Percentiles rank a stretch among this genome's conserved stretches.
Conservation (phyloP, 2,113 vertebrate species). For the Dolichotis patagonum region DNA sequence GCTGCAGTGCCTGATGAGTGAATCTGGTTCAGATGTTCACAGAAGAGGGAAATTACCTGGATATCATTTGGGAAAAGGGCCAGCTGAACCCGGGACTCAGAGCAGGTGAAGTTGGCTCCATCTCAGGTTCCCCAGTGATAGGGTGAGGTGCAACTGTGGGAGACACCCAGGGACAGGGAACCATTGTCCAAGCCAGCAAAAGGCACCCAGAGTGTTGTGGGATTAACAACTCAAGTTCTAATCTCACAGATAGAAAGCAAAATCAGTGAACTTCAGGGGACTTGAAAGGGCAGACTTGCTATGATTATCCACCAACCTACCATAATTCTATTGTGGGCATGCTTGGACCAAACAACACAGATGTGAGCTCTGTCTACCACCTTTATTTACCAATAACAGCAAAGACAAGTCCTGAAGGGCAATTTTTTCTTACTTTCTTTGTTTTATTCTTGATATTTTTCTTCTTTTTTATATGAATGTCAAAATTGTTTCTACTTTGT, state of each 20-base stretch:
- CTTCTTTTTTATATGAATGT: not conserved
- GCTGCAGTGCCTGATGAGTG: not conserved
- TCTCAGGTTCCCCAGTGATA: not conserved
- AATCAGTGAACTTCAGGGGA: not conserved
- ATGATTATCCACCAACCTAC: not conserved
- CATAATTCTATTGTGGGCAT: not conserved
- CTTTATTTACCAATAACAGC: not conserved
- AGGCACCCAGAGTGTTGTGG: not conserved
- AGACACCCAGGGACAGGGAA: not conserved
- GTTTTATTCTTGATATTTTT: not conserved
- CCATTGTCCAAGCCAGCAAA: not conserved
- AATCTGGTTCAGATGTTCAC: not conserved
- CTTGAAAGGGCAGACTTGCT: not conserved
- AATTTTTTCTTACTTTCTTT: not conserved
- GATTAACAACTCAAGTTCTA: not conserved
- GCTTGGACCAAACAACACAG: not conserved
- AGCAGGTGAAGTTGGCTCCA: not conserved
- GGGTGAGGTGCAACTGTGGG: not conserved
- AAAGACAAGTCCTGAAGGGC: not conserved
- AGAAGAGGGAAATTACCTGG: not conserved
- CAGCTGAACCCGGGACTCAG: not conserved
- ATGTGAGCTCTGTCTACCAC: not conserved
- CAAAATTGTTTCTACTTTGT: not conserved
- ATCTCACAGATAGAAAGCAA: not conserved
- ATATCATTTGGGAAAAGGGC: not conserved